Base-by-base conservation (phyloP, 2,113 vertebrate genomes). In the Aleadryas rufinucha region DNA sequence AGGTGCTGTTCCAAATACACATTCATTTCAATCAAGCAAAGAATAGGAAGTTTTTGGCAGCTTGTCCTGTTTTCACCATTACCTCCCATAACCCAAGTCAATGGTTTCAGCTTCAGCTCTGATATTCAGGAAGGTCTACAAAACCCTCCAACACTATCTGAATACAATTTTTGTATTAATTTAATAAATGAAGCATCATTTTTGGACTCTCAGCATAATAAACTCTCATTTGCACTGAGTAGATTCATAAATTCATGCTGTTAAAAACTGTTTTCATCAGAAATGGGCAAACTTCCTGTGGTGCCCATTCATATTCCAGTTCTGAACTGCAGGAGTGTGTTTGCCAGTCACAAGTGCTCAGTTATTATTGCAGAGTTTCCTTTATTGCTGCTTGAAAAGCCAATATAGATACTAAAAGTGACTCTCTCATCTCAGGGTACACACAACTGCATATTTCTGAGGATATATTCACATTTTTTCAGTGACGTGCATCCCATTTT, bases 141-240 rank as follows among this genome's bases (percentile, higher is more conserved):
- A 86, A 95, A 72, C 64, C 79, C 94, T 68, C 77, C 75, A 94
- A n/a, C 27, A 87, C 53, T 63, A 90, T 95, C 76, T 80, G 85
- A 97, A 96, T 53, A 90, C 39, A 84, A 47, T 71, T 95, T 97
- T 94, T 97, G 84, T 84, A 94, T 95, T 98, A 97, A 97, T 96
- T 98, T 97, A 97, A 98, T 97, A 98, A 98, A 97, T 95, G 93
- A 97, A 95, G 92, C 93, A 96, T 97, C 69, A 17, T 97, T 97
- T 97, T 96, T 94, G 88, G 94, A 84, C 95, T 95, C 92, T 84
- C 68, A 94, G 97, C 90, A 97, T 97, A 97, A 98, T 95, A 97
- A 96, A 96, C 79, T 78, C 94, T 98, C 94, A 95, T 97, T 97
- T 97, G 95, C 95, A 94, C 91, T 90, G 92, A 97, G 86, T 54